Evolutionary conservation across 2,888 invertebrate species (phyloP).

Genomic region (Vanessa cardui): DNA sequence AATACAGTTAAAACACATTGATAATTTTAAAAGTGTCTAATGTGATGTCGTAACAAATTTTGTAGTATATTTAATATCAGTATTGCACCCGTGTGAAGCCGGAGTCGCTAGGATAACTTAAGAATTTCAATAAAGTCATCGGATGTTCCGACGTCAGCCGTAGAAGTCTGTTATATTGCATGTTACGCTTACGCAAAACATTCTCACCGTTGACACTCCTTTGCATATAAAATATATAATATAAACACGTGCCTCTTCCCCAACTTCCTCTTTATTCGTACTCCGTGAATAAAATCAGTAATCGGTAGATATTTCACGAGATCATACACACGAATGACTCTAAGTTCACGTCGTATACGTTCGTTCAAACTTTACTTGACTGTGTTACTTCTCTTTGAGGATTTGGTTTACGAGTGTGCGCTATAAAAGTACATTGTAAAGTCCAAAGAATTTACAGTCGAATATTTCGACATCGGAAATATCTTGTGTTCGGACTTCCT

Average conservation of each 20-base stretch:
- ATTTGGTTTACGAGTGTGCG: conserved; percentile 59
- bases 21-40: too few relatives aligned
- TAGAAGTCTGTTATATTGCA: too few relatives aligned
- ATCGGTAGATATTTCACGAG: background rate
- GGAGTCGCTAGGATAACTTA: too few relatives aligned
- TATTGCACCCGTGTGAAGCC: too few relatives aligned
- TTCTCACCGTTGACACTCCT: too few relatives aligned
- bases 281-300: conserved; percentile 1
- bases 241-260: conserved; percentile 17
- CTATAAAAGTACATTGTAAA: conserved; percentile 59
- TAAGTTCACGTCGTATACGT: conserved; percentile 39
- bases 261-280: background rate
- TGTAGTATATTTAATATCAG: too few relatives aligned
- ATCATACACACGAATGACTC: conserved; percentile 11
- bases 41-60: too few relatives aligned
- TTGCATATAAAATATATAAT: conserved; percentile 37
- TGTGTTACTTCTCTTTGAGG: conserved; percentile 61
- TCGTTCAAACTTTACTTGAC: conserved; percentile 29
- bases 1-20: too few relatives aligned
- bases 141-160: too few relatives aligned
- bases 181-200: background rate
- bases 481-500: conserved; percentile 43
- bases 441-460: conserved; percentile 54
- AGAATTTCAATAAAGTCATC: too few relatives aligned
- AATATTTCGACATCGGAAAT: conserved; percentile 46